Evolutionary conservation across 2,888 invertebrate genomes (phyloP).

Genomic region (Lasiommata megera): DNA sequence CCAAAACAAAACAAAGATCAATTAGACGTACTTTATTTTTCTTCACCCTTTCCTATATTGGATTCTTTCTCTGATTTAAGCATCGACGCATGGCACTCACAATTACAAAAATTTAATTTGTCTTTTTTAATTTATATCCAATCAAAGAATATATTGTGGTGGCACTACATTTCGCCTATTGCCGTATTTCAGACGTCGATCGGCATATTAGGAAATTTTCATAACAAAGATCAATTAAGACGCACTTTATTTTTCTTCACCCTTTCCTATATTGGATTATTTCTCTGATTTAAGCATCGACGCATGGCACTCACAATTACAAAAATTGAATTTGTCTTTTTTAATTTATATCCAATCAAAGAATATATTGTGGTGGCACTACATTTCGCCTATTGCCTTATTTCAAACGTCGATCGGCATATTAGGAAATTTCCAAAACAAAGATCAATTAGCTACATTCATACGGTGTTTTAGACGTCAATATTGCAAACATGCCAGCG

Average conservation of each 20-base stretch:
- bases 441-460: slow-evolving; percentile 29
- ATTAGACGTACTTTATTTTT: too few species aligned
- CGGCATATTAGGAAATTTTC: not conserved
- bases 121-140: too few species aligned
- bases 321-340: too few species aligned
- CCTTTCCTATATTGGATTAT: too few species aligned
- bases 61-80: too few species aligned
- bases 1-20: not conserved
- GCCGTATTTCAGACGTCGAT: not conserved
- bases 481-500: slow-evolving; percentile 25
- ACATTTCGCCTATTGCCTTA: not conserved
- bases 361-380: not conserved
- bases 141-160: not conserved
- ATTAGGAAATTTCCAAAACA: slow-evolving; percentile 23
- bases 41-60: too few species aligned
- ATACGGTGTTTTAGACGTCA: slow-evolving; percentile 25
- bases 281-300: too few species aligned
- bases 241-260: too few species aligned
- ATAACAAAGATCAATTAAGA: slow-evolving; percentile 2
- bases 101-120: too few species aligned
- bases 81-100: too few species aligned
- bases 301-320: too few species aligned
- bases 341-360: not conserved
- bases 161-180: not conserved
- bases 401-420: slow-evolving; percentile 16